Base-by-base conservation (phyloP, 1,140 invertebrate species). In the Bemisia tabaci region DNA sequence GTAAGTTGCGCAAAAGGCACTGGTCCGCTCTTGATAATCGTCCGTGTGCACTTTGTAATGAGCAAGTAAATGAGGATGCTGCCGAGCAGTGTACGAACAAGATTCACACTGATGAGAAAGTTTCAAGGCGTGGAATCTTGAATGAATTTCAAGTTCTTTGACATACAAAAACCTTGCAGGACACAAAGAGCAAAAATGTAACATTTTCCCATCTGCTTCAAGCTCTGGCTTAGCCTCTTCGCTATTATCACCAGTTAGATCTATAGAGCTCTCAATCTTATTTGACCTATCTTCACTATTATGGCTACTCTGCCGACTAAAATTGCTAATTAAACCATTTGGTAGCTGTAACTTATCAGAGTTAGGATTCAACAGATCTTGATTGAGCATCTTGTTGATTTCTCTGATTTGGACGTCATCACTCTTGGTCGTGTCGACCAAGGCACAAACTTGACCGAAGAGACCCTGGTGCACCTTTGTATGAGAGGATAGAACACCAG, bases 1-100 rank as follows among this genome's bases (percentile, higher is more conserved):
- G 69, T 90, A 86, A 25, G 85, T 77, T n/a, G 82, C 80, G 65
- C 87, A 80, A 26, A 93, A 76, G 68, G 84, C 81, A 73, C 84
- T 85, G 1, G 88, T 91, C 72, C 87, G 84, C 60, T 89, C 84
- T 76, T 92, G 85, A 76, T 94, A 94, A 71, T 92, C 88, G 5
- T 84, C 80, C 2, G 87, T 85, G 74, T 95, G 92, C 0, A 93
- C 89, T 71, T 85, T 84, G 1, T 82, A 78, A 76, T 94, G 92
- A 2, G 85, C 81, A n/a, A 82, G 73, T 12, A 94, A 76, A 73
- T 91, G 83, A 1, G 81, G 79, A 67, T 84, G 82, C 70, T 90
- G 85, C 0, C 84, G 77, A 0, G 88, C 85, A 0, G 87, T 83
- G 74, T 90, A 94, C n/a, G 87, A 85, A 73, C 91, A 94, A 74